phyloP scores from a whole-genome alignment of 2,888 invertebrate species.

The Pinctada fucata region DNA sequence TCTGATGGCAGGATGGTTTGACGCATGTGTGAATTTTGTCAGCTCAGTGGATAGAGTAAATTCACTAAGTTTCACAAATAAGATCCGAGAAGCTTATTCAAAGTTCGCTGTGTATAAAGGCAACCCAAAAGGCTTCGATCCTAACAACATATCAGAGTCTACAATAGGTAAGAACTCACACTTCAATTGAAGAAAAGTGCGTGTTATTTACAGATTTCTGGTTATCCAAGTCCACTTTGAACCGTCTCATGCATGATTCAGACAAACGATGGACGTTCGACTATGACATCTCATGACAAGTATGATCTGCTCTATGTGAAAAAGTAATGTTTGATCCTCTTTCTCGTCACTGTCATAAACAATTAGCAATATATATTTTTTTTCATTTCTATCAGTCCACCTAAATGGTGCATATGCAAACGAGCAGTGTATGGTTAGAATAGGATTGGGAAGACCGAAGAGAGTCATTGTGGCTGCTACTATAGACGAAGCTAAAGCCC shows the following conservation, averaged over 20 bases:
- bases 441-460: constrained; percentile 36
- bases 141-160: constrained; percentile 17
- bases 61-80: constrained; percentile 45
- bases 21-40: constrained; percentile 46
- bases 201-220: too few relatives aligned
- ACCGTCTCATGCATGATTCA: too few relatives aligned
- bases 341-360: too few relatives aligned
- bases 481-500: constrained; percentile 40
- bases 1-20: constrained; percentile 54
- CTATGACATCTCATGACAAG: too few relatives aligned
- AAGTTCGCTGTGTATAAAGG: constrained; percentile 46
- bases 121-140: constrained; percentile 47
- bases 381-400: not conserved
- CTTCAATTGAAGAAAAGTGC: too few relatives aligned
- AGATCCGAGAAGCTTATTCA: constrained; percentile 32
- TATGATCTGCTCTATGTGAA: too few relatives aligned
- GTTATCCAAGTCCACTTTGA: too few relatives aligned
- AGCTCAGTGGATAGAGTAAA: constrained; percentile 39
- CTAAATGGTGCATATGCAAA: constrained; percentile 48
- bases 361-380: too few relatives aligned
- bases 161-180: constrained; percentile 17
- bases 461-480: constrained; percentile 41
- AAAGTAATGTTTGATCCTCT: too few relatives aligned
- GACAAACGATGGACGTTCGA: too few relatives aligned
- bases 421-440: constrained; percentile 42